Base-by-base conservation (phyloP, 2,888 invertebrate species). In the Hydrotaea diabolus region DNA sequence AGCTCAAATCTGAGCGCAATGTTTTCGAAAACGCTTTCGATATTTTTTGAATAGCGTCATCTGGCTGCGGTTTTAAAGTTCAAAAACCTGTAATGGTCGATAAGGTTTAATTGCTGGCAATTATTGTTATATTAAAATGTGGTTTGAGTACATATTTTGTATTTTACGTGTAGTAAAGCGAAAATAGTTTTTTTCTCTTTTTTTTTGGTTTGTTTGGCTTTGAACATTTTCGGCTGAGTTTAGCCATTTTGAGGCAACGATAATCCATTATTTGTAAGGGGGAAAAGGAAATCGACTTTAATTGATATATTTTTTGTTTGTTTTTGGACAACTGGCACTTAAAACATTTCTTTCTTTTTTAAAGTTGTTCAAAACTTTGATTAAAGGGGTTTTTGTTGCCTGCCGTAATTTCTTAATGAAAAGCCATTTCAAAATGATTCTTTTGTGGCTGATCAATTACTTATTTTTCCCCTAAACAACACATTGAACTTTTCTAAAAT, bases 221-320 rank as follows among this genome's bases (percentile, higher is more conserved):
- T 31, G 1, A 17, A 39, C 43, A 17, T 66, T 66, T 66, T 36
- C 55, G 21, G 3, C 19, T 21, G 53, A 17, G 53, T 36, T n/a
- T 36, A n/a, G 31, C 36, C 17, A n/a, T 31, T 64, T 64, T 13
- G 9, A 39, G 9, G 39, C 9, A 26, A 59, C 23, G 26, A 19
- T 31, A 71, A 69, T 75, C 36, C 53, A 39, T 21, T 11, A 26
- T 57, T 23, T 31, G 62, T 26, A 31, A 72, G 76, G 62, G 62
- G 53, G 26, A 73, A 72, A 81, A 43, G 49, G 39, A 17, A 36
- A 55, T 36, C 21, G 64, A 75, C 17, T 36, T 46, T 82, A 31
- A 87, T 86, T 78, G 77, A 85, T 80, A 87, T 86, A 31, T 31
- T 31, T 31, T 31, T 31, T 31, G 2, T 57, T 26, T 31, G 15